These are phyloP conservation scores for Hybognathus amarus DNA, from an alignment of 2,797 vertebrate species.

Conservation along the genomic window DNA sequence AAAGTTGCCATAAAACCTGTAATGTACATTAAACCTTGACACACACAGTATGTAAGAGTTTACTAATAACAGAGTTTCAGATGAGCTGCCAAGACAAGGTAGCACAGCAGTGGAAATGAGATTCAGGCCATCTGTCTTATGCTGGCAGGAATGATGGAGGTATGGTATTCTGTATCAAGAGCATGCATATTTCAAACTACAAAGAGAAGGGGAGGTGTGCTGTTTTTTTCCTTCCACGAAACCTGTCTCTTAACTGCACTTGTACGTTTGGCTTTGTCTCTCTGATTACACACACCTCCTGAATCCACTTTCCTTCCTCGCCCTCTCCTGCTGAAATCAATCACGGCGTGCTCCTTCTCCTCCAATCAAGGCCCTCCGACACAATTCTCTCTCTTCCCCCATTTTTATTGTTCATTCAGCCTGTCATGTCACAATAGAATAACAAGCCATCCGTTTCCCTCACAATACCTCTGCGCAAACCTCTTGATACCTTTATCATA, in stretches of 20 bases:
- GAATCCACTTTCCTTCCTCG: conserved; percentile 50
- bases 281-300: conserved; percentile 60
- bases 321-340: conserved; percentile 56
- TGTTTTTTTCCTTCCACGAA: conserved; percentile 40
- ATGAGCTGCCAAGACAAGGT: conserved; percentile 65
- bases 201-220: conserved; percentile 53
- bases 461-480: conserved; percentile 53
- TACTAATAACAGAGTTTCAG: conserved; percentile 61
- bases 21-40: conserved; percentile 61
- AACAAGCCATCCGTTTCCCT: conserved; percentile 59
- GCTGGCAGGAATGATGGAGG: conserved; percentile 63
- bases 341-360: conserved; percentile 45
- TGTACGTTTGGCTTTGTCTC: conserved; percentile 60
- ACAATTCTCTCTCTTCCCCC: conserved; percentile 50
- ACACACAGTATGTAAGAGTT: conserved; percentile 58
- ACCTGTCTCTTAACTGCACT: conserved; percentile 61
- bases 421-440: conserved; percentile 61
- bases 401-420: conserved; percentile 61
- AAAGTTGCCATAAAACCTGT: conserved; percentile 50
- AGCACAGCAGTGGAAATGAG: conserved; percentile 63
- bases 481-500: conserved; percentile 61
- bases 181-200: conserved; percentile 63
- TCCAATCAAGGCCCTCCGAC: conserved; percentile 51
- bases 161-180: conserved; percentile 65
- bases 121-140: conserved; percentile 66